phyloP scores from a whole-genome alignment of 2,888 invertebrate species.

The Harpalus rufipes region DNA sequence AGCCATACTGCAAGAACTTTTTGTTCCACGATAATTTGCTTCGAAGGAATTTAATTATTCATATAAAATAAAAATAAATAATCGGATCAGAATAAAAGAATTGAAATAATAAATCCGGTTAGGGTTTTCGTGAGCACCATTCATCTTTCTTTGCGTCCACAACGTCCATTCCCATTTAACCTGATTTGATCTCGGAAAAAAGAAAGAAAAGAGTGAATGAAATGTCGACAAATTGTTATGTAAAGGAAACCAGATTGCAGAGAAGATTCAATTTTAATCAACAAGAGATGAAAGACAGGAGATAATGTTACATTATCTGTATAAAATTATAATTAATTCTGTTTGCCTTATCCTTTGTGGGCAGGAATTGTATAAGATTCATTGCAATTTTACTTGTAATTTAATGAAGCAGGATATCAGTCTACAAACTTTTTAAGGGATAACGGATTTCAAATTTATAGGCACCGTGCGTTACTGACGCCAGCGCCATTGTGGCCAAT shows the following conservation, averaged over 20 bases:
- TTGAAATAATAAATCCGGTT: slow-evolving; percentile 46
- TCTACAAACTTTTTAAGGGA: no score
- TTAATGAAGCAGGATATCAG: no score
- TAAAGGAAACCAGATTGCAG: slow-evolving; percentile 16
- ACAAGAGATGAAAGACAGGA: neutral
- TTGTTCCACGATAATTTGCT: neutral
- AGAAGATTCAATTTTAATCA: slow-evolving; percentile 25
- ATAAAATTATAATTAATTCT: slow-evolving; percentile 4
- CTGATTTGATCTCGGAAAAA: slow-evolving; percentile 20
- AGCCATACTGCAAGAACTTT: neutral
- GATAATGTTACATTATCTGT: neutral
- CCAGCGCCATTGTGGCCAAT: no score
- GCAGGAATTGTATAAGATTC: neutral
- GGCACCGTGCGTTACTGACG: no score
- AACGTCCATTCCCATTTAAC: slow-evolving; percentile 21
- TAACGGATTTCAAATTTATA: no score
- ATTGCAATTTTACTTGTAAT: no score
- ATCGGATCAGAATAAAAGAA: slow-evolving; percentile 33
- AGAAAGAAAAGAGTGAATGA: slow-evolving; percentile 13
- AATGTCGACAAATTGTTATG: slow-evolving; percentile 29
- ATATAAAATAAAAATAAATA: neutral
- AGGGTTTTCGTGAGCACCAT: slow-evolving; percentile 19
- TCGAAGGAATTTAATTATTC: neutral
- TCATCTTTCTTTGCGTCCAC: slow-evolving; percentile 4
- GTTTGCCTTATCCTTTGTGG: neutral